phyloP scores from a whole-genome alignment of 2,113 vertebrate genomes.

The Cochlearius cochlearius region DNA sequence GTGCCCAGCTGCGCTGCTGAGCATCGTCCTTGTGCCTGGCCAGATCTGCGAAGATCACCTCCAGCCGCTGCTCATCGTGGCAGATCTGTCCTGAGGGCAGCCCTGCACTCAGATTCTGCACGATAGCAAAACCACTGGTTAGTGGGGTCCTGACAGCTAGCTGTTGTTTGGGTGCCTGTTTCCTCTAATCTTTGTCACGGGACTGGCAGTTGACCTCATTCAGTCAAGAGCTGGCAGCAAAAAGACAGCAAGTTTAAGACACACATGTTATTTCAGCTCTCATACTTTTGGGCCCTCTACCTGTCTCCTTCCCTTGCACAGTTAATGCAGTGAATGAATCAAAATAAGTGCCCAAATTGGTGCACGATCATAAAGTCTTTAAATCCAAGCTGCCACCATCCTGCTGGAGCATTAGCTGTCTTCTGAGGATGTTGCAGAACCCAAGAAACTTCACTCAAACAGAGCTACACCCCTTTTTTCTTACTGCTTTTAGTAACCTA shows the following conservation, averaged over 20 bases:
- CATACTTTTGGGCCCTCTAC: not conserved
- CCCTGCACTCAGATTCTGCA: conserved; percentile 81
- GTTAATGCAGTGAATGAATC: not conserved
- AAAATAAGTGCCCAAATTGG: not conserved
- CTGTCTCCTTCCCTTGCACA: not conserved
- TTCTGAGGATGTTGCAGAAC: not conserved
- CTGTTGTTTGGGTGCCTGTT: not conserved
- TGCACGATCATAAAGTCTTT: not conserved
- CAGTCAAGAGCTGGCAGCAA: conserved; percentile 19
- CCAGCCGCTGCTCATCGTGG: conserved; percentile 93
- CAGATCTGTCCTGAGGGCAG: conserved; percentile 94
- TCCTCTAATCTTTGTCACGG: not conserved
- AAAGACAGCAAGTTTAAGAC: not conserved
- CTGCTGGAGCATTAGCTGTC: not conserved
- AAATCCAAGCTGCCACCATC: not conserved
- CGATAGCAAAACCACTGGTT: not conserved
- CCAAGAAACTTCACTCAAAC: not conserved
- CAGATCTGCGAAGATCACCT: conserved; percentile 94
- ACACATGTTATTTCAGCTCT: not conserved
- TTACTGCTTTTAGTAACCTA: not conserved
- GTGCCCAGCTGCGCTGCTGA: conserved; percentile 92
- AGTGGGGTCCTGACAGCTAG: not conserved
- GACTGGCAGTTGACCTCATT: conserved; percentile 17
- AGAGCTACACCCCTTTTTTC: not conserved
- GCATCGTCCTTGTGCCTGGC: conserved; percentile 90